These are phyloP conservation scores for Triplophysa siluroides DNA, from an alignment of 2,113 vertebrate genomes.

Conservation along the genomic window DNA sequence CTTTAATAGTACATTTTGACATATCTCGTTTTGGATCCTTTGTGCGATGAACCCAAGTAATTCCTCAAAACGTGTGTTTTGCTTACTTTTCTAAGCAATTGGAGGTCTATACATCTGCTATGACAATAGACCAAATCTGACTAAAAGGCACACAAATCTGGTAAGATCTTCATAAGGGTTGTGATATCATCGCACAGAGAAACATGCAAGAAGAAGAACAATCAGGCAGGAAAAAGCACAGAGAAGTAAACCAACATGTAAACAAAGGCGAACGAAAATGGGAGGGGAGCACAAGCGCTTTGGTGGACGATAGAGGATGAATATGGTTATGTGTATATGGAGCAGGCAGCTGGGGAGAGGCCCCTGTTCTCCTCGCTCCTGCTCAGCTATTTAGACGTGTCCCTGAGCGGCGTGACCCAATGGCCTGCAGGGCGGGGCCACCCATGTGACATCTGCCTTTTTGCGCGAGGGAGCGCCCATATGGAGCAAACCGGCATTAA, in stretches of 20 bases:
- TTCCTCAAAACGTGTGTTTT: too few species aligned
- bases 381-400: slow-evolving; percentile 69
- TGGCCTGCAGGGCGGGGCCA: slow-evolving; percentile 68
- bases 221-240: not conserved
- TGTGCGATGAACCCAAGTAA: too few species aligned
- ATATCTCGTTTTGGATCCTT: too few species aligned
- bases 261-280: not conserved
- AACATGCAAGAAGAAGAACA: not conserved
- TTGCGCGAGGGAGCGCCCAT: slow-evolving; percentile 66
- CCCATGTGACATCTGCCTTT: slow-evolving; percentile 81
- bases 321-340: slow-evolving; percentile 41
- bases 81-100: not conserved
- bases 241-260: slow-evolving; percentile 16
- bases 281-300: slow-evolving; percentile 43
- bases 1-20: too few species aligned
- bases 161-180: too few species aligned
- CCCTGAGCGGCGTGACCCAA: slow-evolving; percentile 72
- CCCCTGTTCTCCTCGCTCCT: slow-evolving; percentile 52
- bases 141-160: too few species aligned
- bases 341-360: slow-evolving; percentile 54
- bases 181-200: not conserved
- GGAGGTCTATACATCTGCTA: not conserved
- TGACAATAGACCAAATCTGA: not conserved
- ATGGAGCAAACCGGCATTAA: slow-evolving; percentile 65
- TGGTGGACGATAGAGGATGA: slow-evolving; percentile 56